Percentiles rank a stretch among this genome's conserved stretches.
These are phyloP conservation scores for Cylloceria caligata DNA, from an alignment of 2,888 invertebrate genomes.

Conservation along the genomic window DNA sequence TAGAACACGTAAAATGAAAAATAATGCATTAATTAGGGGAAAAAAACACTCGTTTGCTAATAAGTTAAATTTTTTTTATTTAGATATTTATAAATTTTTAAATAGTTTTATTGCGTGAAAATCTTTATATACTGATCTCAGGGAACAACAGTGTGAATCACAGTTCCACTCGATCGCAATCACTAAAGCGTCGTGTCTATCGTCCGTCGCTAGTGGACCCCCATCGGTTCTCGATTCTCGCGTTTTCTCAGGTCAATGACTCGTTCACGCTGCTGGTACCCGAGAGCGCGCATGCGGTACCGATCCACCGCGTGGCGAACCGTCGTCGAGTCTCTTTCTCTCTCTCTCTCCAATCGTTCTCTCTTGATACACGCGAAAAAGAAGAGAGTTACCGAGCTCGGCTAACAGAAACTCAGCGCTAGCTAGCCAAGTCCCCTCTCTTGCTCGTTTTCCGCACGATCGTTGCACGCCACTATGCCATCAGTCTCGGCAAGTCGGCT, in stretches of 20 bases:
- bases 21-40: too few species aligned
- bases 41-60: too few species aligned
- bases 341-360: conserved; percentile 31
- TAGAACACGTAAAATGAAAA: neutral
- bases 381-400: conserved; percentile 41
- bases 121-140: neutral
- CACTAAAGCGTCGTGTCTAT: conserved; percentile 43
- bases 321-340: conserved; percentile 47
- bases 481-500: conserved; percentile 69
- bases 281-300: conserved; percentile 71
- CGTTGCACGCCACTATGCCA: conserved; percentile 73
- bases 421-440: conserved; percentile 22
- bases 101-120: neutral
- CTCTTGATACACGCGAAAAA: conserved; percentile 45
- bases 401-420: conserved; percentile 51
- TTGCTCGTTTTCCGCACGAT: conserved; percentile 47
- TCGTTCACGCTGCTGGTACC: conserved; percentile 67
- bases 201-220: conserved; percentile 57
- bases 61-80: too few species aligned
- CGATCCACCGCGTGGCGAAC: conserved; percentile 69
- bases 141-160: conserved; percentile 12
- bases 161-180: conserved; percentile 58
- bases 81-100: neutral
- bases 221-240: conserved; percentile 71
- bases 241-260: conserved; percentile 78